Evolutionary conservation across 1,140 invertebrate species (phyloP), one percentile per base, ranked within the genome.

Genomic region (Euura saliciscinereae): DNA sequence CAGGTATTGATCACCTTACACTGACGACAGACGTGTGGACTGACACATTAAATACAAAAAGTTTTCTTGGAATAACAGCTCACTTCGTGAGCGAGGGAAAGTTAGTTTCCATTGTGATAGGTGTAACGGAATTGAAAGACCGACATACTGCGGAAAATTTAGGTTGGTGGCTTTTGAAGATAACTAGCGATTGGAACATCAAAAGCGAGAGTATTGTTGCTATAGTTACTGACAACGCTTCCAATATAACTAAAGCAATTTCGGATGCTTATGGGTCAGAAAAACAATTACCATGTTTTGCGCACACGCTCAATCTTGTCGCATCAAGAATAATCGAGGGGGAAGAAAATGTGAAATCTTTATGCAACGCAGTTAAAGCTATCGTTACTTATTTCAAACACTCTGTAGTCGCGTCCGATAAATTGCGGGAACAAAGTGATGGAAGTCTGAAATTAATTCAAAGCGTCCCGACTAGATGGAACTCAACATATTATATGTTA

Each of bases 1-100:
- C 43, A 45, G 4, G 11, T 6, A 43, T 68, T 68, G 64, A 65
- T 69, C 46, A 71, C 75, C 44, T 79, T 44, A 73, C 80, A 11
- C 69, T 85, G 3, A 83, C 81, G 65, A 75, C 79, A 64, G 83
- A 84, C 74, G 76, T 81, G 64, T 84, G 78, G 82, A 76, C 76
- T 10, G 80, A 85, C 46, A 69, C 71, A 43, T 71, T 78, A 65
- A 77, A 80, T 59, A 82, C 51, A 6, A 65, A 69, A 68, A 80
- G 79, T 72, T 84, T 76, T 74, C 69, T 83, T 43, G 78, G 79
- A 44, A 68, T 82, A 3, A 84, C 80, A 13, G 75, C 68, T 28
- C 77, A 82, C 72, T 78, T 74, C 65, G 65, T 72, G 46, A 42
- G 46, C n/a, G 69, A 75, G 44, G 71, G 51, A n/a, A 46, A 72